Base-by-base conservation (phyloP, 2,113 vertebrate genomes). In the Rhombomys opimus region DNA sequence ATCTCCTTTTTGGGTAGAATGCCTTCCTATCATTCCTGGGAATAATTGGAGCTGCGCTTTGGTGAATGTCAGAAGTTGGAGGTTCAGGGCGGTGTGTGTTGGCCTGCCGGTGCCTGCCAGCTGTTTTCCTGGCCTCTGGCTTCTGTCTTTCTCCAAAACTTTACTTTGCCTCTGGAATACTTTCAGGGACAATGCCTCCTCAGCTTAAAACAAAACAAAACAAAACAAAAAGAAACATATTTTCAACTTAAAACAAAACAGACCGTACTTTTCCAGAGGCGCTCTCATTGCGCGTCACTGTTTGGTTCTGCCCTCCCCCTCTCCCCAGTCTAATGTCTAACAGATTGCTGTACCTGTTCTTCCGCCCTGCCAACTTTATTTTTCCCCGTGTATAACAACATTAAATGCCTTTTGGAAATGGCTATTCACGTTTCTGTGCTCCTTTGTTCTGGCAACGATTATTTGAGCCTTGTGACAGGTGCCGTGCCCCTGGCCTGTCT, bases 41-140 rank as follows among this genome's bases (percentile, higher is more conserved):
- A 84, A 10, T 13, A 10, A 20, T 54, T 65, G 59, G 7, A 22
- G 54, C 88, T 63, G 76, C 85, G 5, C 80, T 76, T 70, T 9
- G 57, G 92, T 70, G 38, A 96, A 96, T 57, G 76, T 94, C 88
- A 73, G 5, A 38, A 87, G 75, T 38, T 77, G 89, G 92, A 82
- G 68, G 14, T 1, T 0, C 1, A 1, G 32, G 22, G 50, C 23
- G 0, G n/a, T 25, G 11, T 5, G 17, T 1, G 41, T 35, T 0
- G 0, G 23, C 20, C 41, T 20, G 38, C 18, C n/a, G 1, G 59
- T 78, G 23, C 20, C 3, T 5, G 38, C 2, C 23, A n/a, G 46
- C 17, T 20, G n/a, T 75, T 27, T 38, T n/a, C 46, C 32, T 41
- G 10, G 84, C 70, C 75, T 0, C 0, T 46, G 38, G 87, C 32